These are phyloP conservation scores for Bos javanicus DNA, from an alignment of 2,113 vertebrate species.

Conservation along the genomic window DNA sequence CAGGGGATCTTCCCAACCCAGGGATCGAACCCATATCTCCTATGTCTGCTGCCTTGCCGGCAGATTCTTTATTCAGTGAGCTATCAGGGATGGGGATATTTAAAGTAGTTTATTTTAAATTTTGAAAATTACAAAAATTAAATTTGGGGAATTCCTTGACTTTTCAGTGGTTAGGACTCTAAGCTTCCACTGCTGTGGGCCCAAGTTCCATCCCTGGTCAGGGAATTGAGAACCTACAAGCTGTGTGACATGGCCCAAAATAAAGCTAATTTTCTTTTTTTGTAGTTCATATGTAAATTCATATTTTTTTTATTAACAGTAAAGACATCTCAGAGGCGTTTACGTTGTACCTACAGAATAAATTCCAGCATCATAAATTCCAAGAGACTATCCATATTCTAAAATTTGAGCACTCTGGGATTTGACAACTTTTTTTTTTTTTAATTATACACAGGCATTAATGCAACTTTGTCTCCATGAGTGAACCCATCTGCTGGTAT, in stretches of 20 bases:
- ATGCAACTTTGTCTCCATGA: not conserved
- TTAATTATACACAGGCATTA: not conserved
- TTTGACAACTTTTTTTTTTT: not conserved
- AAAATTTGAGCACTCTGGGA: not conserved
- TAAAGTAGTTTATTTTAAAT: not conserved
- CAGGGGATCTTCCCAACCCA: not conserved
- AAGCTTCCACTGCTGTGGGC: not conserved
- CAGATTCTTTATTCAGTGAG: not conserved
- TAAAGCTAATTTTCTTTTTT: not conserved
- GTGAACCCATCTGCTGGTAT: not conserved
- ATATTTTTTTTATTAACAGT: not conserved
- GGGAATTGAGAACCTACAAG: not conserved
- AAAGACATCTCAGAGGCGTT: not conserved
- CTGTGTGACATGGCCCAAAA: not conserved
- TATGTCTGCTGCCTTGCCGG: not conserved
- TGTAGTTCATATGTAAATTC: not conserved
- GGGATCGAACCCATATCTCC: not conserved
- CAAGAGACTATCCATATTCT: not conserved
- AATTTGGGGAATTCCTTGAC: not conserved
- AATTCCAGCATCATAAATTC: not conserved
- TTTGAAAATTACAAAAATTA: constrained; percentile 2
- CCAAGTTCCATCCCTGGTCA: not conserved
- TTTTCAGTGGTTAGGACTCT: not conserved
- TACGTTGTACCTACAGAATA: not conserved
- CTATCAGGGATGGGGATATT: not conserved